Evolutionary conservation across 2,113 vertebrate genomes (phyloP).

Genomic region (Ailurus styani): DNA sequence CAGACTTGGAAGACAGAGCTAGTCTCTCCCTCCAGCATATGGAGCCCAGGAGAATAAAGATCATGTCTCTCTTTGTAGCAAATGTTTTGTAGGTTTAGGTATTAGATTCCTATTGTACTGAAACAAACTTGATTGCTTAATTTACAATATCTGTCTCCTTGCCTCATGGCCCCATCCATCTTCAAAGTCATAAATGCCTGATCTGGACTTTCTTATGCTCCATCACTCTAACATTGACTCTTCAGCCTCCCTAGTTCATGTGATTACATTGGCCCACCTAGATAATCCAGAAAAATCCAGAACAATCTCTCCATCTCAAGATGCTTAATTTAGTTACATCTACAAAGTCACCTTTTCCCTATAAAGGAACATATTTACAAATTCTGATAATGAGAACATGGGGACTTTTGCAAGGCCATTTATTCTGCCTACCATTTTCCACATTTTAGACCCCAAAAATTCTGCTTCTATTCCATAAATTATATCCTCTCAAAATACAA

Average conservation of each 20-base stretch:
- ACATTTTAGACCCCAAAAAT: background rate
- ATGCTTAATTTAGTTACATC: background rate
- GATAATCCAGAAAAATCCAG: background rate
- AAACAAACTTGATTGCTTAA: background rate
- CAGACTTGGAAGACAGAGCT: background rate
- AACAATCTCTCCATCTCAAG: background rate
- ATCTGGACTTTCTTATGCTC: background rate
- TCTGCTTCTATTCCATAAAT: background rate
- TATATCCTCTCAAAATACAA: background rate
- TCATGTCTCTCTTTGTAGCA: background rate
- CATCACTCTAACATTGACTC: background rate
- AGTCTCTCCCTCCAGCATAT: background rate
- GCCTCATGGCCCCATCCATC: background rate
- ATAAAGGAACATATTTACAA: background rate
- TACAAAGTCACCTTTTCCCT: background rate
- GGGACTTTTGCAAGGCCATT: background rate
- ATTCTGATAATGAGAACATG: background rate
- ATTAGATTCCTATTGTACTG: background rate
- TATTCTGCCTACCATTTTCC: background rate
- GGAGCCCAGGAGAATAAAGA: background rate
- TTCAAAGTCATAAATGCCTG: background rate
- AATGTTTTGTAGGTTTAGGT: background rate
- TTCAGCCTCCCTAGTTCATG: background rate
- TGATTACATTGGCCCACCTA: background rate
- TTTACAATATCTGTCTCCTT: background rate